Percentiles rank a stretch among this genome's conserved stretches.
Evolutionary conservation across 2,797 vertebrate genomes (phyloP).

Genomic region (Hirundo rustica): DNA sequence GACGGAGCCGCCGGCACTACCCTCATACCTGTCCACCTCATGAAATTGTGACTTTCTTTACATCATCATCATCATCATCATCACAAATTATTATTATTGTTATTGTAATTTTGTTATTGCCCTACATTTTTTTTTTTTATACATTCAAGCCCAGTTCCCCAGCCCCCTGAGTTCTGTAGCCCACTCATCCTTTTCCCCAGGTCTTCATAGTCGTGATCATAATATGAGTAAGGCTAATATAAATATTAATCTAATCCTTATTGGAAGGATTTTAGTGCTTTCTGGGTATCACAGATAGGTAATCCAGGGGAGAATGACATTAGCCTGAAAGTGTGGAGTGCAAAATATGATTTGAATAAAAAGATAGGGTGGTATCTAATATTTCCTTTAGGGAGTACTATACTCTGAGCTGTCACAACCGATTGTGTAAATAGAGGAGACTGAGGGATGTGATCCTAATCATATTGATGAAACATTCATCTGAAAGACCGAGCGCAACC

Average conservation of each 20-base stretch:
- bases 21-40: fast-evolving
- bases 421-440: conserved; percentile 71
- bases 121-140: neutral
- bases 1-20: fast-evolving
- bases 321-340: conserved; percentile 34
- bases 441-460: conserved; percentile 70
- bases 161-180: neutral
- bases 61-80: no score
- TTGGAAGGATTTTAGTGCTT: conserved; percentile 35
- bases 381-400: conserved; percentile 74
- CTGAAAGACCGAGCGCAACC: conserved; percentile 59
- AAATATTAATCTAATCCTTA: conserved; percentile 53
- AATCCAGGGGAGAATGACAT: conserved; percentile 57
- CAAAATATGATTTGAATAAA: conserved; percentile 72
- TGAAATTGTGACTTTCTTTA: neutral
- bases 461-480: conserved; percentile 74
- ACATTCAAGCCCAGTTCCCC: neutral
- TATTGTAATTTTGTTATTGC: no score
- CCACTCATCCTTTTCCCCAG: neutral
- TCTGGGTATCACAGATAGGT: conserved; percentile 23
- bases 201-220: neutral
- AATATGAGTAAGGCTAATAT: neutral
- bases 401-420: conserved; percentile 75
- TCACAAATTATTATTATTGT: no score
- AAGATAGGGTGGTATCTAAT: conserved; percentile 65